Percentiles rank a stretch among this genome's conserved stretches.
Evolutionary conservation across 1,140 invertebrate genomes (phyloP).

Genomic region (Solenopsis fugax): DNA sequence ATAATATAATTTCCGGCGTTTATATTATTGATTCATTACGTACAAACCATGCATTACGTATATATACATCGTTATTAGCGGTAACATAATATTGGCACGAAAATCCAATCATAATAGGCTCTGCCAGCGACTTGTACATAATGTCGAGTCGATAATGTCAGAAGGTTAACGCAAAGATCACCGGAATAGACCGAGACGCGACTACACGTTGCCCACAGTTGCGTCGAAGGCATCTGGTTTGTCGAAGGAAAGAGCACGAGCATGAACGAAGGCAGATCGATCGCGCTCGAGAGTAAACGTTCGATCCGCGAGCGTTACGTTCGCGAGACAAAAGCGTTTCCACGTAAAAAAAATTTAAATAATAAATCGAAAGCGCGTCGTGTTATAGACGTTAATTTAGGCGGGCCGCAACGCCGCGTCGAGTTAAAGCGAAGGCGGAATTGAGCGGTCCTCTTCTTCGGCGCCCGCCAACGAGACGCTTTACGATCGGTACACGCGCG

Average conservation of each 20-base stretch:
- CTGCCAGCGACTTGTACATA: neutral
- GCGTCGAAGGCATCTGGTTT: constrained; percentile 19
- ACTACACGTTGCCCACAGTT: neutral
- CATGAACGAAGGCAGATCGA: constrained; percentile 12
- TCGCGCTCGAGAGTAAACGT: neutral
- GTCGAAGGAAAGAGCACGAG: neutral
- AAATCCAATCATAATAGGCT: neutral
- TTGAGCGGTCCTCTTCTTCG: constrained; percentile 47
- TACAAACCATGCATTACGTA: neutral
- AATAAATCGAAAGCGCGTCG: constrained; percentile 3
- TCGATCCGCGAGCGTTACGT: neutral
- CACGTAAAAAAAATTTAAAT: constrained; percentile 42
- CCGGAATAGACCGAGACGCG: constrained; percentile 44
- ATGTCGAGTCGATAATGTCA: constrained; percentile 48
- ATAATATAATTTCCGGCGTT: constrained; percentile 21
- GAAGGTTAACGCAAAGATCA: constrained; percentile 46
- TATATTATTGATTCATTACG: constrained; percentile 35
- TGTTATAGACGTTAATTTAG: constrained; percentile 12
- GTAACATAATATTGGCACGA: neutral
- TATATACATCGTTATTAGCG: constrained; percentile 30
- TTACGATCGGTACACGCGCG: constrained; percentile 51
- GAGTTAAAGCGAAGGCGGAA: constrained; percentile 37
- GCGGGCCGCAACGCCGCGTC: neutral
- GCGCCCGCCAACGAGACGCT: constrained; percentile 28
- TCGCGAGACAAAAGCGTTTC: neutral